A percentile compares a stretch with the other conserved stretches of the same genome.
phyloP scores from a whole-genome alignment of 2,113 vertebrate species.

The Tylochromis polylepis region DNA sequence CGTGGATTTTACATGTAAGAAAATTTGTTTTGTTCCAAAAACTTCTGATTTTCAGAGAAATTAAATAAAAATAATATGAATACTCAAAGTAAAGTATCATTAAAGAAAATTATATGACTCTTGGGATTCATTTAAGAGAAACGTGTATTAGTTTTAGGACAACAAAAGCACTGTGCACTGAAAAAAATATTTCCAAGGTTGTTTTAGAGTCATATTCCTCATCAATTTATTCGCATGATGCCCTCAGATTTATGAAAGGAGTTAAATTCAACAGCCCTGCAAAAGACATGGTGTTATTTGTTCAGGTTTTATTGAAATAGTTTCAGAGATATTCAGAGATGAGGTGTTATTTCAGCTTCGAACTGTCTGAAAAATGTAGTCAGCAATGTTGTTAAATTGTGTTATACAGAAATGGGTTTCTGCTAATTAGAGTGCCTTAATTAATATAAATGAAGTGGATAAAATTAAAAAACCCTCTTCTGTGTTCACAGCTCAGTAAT shows the following conservation, averaged over 20 bases:
- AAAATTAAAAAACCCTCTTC: fast-evolving
- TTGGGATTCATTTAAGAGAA: neutral
- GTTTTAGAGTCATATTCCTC: neutral
- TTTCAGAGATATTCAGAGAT: neutral
- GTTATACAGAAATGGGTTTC: neutral
- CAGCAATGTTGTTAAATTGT: neutral
- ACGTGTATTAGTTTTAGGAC: neutral
- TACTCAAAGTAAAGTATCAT: neutral
- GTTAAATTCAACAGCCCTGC: neutral
- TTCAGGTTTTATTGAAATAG: neutral
- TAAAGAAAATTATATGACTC: too few relatives aligned
- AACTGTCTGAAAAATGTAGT: neutral
- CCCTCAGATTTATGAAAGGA: neutral
- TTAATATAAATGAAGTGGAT: neutral
- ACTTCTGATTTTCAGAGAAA: neutral
- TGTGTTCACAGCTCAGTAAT: fast-evolving
- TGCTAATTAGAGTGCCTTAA: neutral
- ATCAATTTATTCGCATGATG: neutral
- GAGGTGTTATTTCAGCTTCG: neutral
- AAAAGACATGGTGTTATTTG: fast-evolving
- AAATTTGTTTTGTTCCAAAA: neutral
- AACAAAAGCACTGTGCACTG: neutral
- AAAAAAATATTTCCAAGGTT: neutral
- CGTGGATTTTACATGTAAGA: neutral
- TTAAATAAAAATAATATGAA: neutral